These are phyloP conservation scores for Mionectes olivaceus DNA, from an alignment of 2,797 vertebrate genomes.

Conservation along the genomic window DNA sequence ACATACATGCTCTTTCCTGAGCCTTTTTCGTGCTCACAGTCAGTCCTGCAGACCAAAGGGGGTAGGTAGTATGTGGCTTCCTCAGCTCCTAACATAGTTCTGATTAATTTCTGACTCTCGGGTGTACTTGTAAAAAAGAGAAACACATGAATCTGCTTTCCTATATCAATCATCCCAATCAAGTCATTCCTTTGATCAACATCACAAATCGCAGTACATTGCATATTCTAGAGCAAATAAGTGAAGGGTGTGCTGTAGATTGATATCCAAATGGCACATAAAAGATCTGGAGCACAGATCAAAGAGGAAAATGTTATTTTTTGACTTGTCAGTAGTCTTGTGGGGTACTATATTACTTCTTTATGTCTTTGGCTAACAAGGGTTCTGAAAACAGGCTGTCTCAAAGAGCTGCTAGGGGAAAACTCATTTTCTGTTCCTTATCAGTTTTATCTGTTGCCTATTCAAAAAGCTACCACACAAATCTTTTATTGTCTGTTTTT, in stretches of 20 bases:
- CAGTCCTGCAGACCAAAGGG: not conserved
- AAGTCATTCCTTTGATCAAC: slow-evolving; percentile 53
- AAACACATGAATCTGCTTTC: slow-evolving; percentile 10
- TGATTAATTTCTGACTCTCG: not conserved
- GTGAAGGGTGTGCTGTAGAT: not conserved
- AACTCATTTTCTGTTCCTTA: not conserved
- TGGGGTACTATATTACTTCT: not conserved
- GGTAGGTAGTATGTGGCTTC: not conserved
- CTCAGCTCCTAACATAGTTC: not conserved
- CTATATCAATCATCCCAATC: slow-evolving; percentile 20
- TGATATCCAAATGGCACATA: slow-evolving; percentile 7
- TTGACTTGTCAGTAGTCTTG: not conserved
- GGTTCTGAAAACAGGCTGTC: not conserved
- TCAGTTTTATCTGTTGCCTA: not conserved
- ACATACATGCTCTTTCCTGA: not conserved
- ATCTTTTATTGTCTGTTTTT: not conserved
- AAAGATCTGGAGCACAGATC: slow-evolving; percentile 5
- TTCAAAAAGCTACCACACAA: not conserved
- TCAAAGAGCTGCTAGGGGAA: not conserved
- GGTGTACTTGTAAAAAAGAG: not conserved
- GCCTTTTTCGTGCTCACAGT: not conserved
- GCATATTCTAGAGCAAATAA: slow-evolving; percentile 5
- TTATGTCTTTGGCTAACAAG: not conserved
- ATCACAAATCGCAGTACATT: not conserved
- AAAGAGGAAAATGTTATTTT: slow-evolving; percentile 4